Conservation (phyloP, 2,797 vertebrate species). For the Zalophus californianus region DNA sequence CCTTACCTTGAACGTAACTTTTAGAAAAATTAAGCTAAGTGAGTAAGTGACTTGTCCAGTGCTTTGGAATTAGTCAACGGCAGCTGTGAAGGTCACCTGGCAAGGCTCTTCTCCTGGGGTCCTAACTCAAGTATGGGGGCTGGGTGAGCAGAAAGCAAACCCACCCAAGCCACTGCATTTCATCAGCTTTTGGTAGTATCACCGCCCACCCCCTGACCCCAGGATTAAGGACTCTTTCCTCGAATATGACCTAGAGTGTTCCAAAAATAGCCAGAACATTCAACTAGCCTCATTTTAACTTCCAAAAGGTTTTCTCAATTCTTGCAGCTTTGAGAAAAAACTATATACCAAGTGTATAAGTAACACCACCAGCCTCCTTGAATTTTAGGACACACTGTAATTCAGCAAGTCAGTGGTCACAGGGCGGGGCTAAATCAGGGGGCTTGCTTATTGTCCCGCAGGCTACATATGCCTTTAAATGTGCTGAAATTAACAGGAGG, state of each 20-base stretch:
- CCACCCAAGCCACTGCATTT: not conserved
- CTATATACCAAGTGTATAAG: not conserved
- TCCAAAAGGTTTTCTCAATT: constrained; percentile 34
- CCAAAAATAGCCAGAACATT: not conserved
- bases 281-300: constrained; percentile 14
- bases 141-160: not conserved
- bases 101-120: not conserved
- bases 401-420: not conserved
- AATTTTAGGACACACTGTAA: not conserved
- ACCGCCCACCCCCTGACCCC: too few species aligned
- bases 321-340: not conserved
- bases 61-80: not conserved
- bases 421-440: not conserved
- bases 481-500: not conserved
- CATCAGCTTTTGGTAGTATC: not conserved
- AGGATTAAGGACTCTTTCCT: not conserved
- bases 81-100: not conserved
- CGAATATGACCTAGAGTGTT: constrained; percentile 3
- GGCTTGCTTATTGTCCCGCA: not conserved
- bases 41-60: constrained; percentile 52
- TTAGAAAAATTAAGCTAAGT: constrained; percentile 63
- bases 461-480: not conserved
- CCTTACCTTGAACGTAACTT: not conserved
- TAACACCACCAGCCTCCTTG: not conserved
- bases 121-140: not conserved